Percentiles rank a stretch among this genome's conserved stretches.
Evolutionary conservation across 2,888 invertebrate genomes (phyloP).

Genomic region (Pantelozetes paolii): DNA sequence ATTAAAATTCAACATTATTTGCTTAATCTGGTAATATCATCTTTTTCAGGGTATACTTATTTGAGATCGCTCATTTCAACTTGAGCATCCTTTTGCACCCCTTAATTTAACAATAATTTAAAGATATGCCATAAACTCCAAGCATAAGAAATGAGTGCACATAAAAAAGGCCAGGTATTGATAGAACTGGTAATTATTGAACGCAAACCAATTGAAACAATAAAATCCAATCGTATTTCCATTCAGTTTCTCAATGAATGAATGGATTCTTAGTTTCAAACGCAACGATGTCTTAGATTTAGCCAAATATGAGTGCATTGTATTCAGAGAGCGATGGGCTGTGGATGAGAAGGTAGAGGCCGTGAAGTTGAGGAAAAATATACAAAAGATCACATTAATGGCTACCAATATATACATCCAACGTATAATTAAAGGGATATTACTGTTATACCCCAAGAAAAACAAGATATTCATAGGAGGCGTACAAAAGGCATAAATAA

Average conservation of each 20-base stretch:
- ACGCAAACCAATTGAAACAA: background rate
- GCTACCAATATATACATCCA: background rate
- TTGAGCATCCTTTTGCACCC: too few relatives aligned
- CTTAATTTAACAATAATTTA: too few relatives aligned
- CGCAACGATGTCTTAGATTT: background rate
- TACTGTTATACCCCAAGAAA: background rate
- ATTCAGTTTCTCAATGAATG: constrained; percentile 4
- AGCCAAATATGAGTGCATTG: background rate
- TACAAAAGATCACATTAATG: background rate
- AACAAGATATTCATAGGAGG: background rate
- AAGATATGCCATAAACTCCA: background rate
- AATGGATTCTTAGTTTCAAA: background rate
- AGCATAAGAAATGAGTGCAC: background rate
- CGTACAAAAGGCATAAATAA: background rate
- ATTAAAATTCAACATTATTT: too few relatives aligned
- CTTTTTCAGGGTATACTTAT: too few relatives aligned
- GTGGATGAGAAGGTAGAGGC: background rate
- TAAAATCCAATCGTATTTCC: background rate
- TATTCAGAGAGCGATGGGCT: background rate
- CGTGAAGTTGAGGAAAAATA: background rate
- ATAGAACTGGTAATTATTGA: background rate
- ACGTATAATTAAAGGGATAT: background rate
- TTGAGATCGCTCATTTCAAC: too few relatives aligned
- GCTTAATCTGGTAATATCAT: too few relatives aligned
- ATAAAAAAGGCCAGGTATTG: background rate